A percentile compares a stretch with the other conserved stretches of the same genome.
These are phyloP conservation scores for Chrysaora quinquecirrha DNA, from an alignment of 30 jellyfish, hydroid and myxozoan species.

Conservation along the genomic window DNA sequence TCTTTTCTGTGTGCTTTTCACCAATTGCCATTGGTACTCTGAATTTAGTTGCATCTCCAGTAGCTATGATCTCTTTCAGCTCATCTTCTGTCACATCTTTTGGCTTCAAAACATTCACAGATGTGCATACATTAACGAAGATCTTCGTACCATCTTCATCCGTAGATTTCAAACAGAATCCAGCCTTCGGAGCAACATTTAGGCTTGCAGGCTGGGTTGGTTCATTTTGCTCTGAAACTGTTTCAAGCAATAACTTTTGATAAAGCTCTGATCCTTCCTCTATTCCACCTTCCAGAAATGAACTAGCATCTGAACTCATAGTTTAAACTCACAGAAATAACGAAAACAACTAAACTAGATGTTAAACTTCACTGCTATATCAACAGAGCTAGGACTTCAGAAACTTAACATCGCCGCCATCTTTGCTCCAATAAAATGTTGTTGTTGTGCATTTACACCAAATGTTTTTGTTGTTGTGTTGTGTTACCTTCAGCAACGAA, in stretches of 20 bases:
- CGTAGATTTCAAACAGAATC: slow-evolving; percentile 86
- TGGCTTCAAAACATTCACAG: slow-evolving; percentile 86
- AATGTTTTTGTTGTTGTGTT: too few relatives aligned
- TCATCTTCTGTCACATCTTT: slow-evolving; percentile 80
- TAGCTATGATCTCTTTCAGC: slow-evolving; percentile 61
- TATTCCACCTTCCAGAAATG: slow-evolving; percentile 67
- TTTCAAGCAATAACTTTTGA: slow-evolving; percentile 69
- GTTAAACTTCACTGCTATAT: too few relatives aligned
- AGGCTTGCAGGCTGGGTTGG: slow-evolving; percentile 64
- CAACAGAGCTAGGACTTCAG: too few relatives aligned
- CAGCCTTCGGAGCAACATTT: slow-evolving; percentile 87
- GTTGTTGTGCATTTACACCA: too few relatives aligned
- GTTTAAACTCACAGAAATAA: background rate
- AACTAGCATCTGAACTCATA: background rate
- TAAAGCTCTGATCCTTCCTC: slow-evolving; percentile 77
- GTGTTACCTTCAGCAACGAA: too few relatives aligned
- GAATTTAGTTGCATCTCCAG: slow-evolving; percentile 92
- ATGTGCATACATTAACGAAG: slow-evolving; percentile 84
- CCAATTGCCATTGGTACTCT: slow-evolving; percentile 98
- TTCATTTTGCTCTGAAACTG: slow-evolving; percentile 17
- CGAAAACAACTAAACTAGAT: too few relatives aligned
- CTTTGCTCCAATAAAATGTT: too few relatives aligned
- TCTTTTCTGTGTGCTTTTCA: slow-evolving; percentile 89
- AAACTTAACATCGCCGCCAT: too few relatives aligned
- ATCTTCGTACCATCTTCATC: slow-evolving; percentile 65